A percentile compares a stretch with the other conserved stretches of the same genome.
Conservation (phyloP, 1,140 invertebrate species). For the Papilio aristodemus region DNA sequence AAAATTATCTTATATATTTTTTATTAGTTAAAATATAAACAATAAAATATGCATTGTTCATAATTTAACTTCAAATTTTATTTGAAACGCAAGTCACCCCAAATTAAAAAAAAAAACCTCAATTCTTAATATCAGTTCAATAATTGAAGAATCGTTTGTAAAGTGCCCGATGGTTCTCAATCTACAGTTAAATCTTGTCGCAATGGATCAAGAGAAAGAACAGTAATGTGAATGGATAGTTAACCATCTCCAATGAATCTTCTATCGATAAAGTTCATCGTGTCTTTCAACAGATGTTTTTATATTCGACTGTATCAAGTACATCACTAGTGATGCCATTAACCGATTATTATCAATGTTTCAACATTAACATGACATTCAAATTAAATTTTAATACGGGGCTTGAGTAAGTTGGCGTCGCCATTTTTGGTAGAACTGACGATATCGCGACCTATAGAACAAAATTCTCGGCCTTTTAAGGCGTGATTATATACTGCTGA, state of each 20-base stretch:
- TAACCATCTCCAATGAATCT: constrained; percentile 10
- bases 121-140: background rate
- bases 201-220: constrained; percentile 7
- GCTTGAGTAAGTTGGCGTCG: background rate
- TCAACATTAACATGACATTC: constrained; percentile 7
- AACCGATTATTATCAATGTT: constrained; percentile 1
- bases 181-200: background rate
- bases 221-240: constrained; percentile 8
- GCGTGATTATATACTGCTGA: constrained; percentile 49
- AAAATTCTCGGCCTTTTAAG: constrained; percentile 50
- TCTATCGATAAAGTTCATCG: constrained; percentile 16
- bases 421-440: constrained; percentile 32
- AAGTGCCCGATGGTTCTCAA: background rate
- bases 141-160: background rate
- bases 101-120: background rate
- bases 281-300: background rate
- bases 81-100: background rate
- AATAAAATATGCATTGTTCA: too few species aligned
- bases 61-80: too few species aligned
- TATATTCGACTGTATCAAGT: background rate
- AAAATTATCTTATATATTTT: too few species aligned
- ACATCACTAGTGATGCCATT: background rate
- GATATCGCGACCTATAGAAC: constrained; percentile 40
- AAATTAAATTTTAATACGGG: background rate
- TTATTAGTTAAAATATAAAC: too few species aligned